Conservation (phyloP, 2,888 invertebrate species). For the Sturmia bella region DNA sequence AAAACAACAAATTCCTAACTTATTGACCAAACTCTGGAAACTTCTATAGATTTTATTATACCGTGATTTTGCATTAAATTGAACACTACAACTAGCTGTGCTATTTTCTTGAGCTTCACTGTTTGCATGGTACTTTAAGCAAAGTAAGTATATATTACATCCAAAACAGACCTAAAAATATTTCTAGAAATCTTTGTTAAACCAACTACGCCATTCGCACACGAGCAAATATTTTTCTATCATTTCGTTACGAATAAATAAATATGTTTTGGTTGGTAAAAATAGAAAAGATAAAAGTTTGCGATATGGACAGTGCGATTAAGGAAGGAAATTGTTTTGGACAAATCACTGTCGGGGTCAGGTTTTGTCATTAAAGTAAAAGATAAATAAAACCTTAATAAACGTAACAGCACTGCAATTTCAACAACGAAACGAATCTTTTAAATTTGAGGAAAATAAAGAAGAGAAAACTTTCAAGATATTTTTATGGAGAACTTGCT, state of each 20-base stretch:
- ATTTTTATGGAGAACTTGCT: slow-evolving; percentile 5
- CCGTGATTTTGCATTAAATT: no score
- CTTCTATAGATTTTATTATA: no score
- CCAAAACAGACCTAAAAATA: slow-evolving; percentile 43
- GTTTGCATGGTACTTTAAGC: slow-evolving; percentile 3
- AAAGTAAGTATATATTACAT: slow-evolving; percentile 28
- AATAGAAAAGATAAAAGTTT: slow-evolving; percentile 65
- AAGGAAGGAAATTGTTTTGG: slow-evolving; percentile 81
- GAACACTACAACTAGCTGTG: not conserved
- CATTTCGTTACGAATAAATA: slow-evolving; percentile 55
- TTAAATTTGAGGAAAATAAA: slow-evolving; percentile 1
- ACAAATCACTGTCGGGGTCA: slow-evolving; percentile 73
- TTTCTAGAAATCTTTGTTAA: slow-evolving; percentile 54
- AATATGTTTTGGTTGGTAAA: slow-evolving; percentile 16
- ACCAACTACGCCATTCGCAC: slow-evolving; percentile 20
- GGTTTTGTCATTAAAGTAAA: slow-evolving; percentile 67
- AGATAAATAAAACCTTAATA: slow-evolving; percentile 65
- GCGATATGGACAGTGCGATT: slow-evolving; percentile 78
- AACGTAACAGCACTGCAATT: slow-evolving; percentile 25
- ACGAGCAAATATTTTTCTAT: not conserved
- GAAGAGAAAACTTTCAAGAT: not conserved
- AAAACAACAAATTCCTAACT: no score
- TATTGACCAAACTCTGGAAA: no score
- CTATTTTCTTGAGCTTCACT: not conserved
- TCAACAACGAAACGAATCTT: not conserved